Evolutionary conservation across 2,888 invertebrate genomes (phyloP), one percentile per base, ranked within the genome.

Genomic region (Leucoma salicis): DNA sequence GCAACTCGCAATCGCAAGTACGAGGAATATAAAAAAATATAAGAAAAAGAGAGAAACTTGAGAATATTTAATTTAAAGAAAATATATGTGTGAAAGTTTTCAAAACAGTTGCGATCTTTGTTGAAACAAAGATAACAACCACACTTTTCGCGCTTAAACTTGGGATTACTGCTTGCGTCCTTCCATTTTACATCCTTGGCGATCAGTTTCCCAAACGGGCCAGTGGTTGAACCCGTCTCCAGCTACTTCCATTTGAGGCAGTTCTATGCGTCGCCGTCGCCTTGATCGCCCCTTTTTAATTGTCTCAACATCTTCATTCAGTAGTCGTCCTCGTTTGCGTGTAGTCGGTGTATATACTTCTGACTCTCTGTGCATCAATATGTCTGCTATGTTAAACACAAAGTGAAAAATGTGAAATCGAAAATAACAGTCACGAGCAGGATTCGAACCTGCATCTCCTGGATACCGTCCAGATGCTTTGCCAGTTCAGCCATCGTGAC

Each of bases 181-280:
- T 8, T 11, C 16, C 14, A 39, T 25, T 16, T 44, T 38, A 31
- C 43, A 43, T n/a, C 38, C 13, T 34, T 43, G 43, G 1, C 43
- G 38, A 24, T 39, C 53, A 41, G 28, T 13, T 21, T 39, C 34
- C 50, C 48, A 55, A 7, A 39, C 42, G 5, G 52, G 42, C 39
- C 39, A 52, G 41, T 49, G 50, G 31, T 41, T 38, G 14, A 49
- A 29, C n/a, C 45, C 49, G 21, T 49, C 56, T 37, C 32, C 48
- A n/a, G 48, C 53, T 5, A 48, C 42, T 41, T 57, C 44, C 14
- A 43, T 31, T 28, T 47, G 43, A 44, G 51, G 53, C 31, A 56
- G 18, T 14, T 49, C 51, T 7, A 56, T 14, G 31, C 43, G 44
- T 35, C 45, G 25, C 4, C 25, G 44, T 37, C 45, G 4, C 10